phyloP scores from a whole-genome alignment of 2,888 invertebrate genomes.

The Mycalesis mineus region DNA sequence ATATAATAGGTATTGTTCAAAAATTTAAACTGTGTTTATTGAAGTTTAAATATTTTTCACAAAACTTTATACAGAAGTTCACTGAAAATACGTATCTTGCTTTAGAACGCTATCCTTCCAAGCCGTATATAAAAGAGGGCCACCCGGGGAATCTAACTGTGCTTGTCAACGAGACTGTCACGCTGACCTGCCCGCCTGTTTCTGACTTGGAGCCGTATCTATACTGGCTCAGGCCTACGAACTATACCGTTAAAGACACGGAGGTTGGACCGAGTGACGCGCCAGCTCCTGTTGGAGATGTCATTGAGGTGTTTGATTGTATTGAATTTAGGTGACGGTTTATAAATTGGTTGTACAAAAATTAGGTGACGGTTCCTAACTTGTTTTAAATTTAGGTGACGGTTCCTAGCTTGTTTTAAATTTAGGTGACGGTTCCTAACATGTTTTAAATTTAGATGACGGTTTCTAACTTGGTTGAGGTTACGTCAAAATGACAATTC shows the following conservation, averaged over 20 bases:
- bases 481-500: neutral
- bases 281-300: constrained; percentile 55
- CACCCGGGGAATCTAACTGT: constrained; percentile 90
- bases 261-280: constrained; percentile 66
- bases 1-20: too few relatives aligned
- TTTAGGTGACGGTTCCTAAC: too few relatives aligned
- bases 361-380: too few relatives aligned
- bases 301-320: constrained; percentile 67
- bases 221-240: constrained; percentile 84
- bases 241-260: constrained; percentile 55
- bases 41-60: too few relatives aligned
- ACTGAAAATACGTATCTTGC: constrained; percentile 26
- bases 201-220: constrained; percentile 91
- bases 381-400: constrained; percentile 52
- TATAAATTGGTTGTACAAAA: too few relatives aligned
- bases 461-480: constrained; percentile 7
- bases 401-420: too few relatives aligned
- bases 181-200: constrained; percentile 87
- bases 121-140: constrained; percentile 89
- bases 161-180: constrained; percentile 82
- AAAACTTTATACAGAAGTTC: too few relatives aligned
- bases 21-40: too few relatives aligned
- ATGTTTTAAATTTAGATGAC: constrained; percentile 49
- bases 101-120: constrained; percentile 88
- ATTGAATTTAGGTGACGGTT: constrained; percentile 44